Conservation (phyloP, 1,140 invertebrate genomes). For the Zaprionus davidi region DNA sequence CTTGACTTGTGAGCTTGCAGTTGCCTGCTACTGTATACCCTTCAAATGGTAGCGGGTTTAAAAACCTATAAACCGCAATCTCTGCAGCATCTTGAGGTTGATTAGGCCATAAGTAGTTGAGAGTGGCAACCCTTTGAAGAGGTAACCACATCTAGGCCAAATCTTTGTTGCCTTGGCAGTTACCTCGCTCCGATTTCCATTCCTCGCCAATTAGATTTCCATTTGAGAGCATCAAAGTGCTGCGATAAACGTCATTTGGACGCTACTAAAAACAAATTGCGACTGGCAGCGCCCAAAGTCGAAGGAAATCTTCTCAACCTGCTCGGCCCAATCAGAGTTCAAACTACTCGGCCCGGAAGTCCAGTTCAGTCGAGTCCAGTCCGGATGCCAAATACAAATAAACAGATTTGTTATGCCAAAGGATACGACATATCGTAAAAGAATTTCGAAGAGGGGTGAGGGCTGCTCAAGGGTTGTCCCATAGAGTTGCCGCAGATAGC, state of each 20-base stretch:
- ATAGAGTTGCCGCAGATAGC: too few relatives aligned
- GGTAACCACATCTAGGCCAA: not conserved
- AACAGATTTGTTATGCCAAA: slow-evolving; percentile 82
- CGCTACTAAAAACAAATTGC: slow-evolving; percentile 75
- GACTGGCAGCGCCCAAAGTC: slow-evolving; percentile 21
- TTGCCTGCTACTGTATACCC: not conserved
- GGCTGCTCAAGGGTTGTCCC: too few relatives aligned
- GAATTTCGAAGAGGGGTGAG: slow-evolving; percentile 4
- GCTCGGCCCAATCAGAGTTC: slow-evolving; percentile 43
- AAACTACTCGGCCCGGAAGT: slow-evolving; percentile 16
- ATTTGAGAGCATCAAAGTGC: slow-evolving; percentile 74
- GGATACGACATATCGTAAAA: slow-evolving; percentile 21
- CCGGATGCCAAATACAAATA: slow-evolving; percentile 77
- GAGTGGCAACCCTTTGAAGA: not conserved
- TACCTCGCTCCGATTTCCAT: slow-evolving; percentile 1
- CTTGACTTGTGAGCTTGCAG: too few relatives aligned
- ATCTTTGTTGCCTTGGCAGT: slow-evolving; percentile 48
- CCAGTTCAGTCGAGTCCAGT: slow-evolving; percentile 50
- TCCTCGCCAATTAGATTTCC: slow-evolving; percentile 69
- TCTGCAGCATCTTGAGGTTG: slow-evolving; percentile 1
- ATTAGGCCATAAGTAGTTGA: not conserved
- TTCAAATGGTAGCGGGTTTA: not conserved
- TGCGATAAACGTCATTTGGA: slow-evolving; percentile 55
- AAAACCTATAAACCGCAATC: not conserved
- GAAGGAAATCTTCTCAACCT: slow-evolving; percentile 54